Evolutionary conservation across 1,140 invertebrate genomes (phyloP).

Genomic region (Heliconius nattereri): DNA sequence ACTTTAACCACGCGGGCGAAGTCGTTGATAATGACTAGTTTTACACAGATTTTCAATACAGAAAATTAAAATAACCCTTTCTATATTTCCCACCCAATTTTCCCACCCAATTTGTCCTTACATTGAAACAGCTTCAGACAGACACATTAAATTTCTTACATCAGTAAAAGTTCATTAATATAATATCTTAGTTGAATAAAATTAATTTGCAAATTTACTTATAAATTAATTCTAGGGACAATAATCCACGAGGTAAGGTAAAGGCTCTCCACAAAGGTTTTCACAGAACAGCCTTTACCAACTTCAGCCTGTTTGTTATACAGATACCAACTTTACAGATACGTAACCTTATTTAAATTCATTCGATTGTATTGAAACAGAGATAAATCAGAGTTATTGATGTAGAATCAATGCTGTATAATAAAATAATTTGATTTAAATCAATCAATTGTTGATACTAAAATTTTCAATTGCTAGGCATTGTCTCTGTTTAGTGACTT

Average conservation of each 20-base stretch:
- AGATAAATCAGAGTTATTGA: constrained; percentile 23
- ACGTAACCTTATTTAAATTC: constrained; percentile 23
- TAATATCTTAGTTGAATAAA: background rate
- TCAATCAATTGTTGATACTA: background rate
- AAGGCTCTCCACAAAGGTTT: background rate
- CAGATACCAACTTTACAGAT: constrained; percentile 14
- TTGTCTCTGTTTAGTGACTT: no score
- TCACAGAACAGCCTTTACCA: background rate
- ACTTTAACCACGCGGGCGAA: no score
- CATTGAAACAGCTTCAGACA: no score
- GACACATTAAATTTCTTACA: no score
- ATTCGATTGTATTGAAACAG: constrained; percentile 19
- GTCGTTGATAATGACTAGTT: no score
- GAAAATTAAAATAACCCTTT: no score
- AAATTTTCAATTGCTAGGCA: background rate
- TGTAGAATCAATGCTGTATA: background rate
- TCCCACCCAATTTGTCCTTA: no score
- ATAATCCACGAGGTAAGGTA: background rate
- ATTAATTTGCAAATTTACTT: background rate
- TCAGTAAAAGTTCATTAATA: no score
- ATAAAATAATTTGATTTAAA: background rate
- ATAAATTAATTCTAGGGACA: background rate
- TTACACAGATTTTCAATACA: no score
- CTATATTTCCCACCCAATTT: no score
- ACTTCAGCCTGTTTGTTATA: background rate